Evolutionary conservation across 2,797 vertebrate genomes (phyloP).

Genomic region (Xenentodon cancila): DNA sequence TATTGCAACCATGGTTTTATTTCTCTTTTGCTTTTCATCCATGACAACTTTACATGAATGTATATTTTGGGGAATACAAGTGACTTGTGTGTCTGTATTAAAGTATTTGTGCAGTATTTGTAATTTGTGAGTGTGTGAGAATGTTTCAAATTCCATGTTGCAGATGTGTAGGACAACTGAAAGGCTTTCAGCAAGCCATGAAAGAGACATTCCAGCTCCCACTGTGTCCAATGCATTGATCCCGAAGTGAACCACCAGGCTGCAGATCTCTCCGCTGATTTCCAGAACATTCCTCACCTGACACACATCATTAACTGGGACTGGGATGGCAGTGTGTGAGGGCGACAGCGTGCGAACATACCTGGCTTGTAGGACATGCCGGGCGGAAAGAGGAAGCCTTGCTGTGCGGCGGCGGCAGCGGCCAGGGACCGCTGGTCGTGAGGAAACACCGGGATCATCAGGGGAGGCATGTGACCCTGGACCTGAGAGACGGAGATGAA

Average conservation of each 20-base stretch:
- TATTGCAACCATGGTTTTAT: too few relatives aligned
- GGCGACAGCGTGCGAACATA: slow-evolving; percentile 58
- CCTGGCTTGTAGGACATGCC: slow-evolving; percentile 97
- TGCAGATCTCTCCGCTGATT: slow-evolving; percentile 64
- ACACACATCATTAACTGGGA: slow-evolving; percentile 70
- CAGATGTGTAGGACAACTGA: slow-evolving; percentile 62
- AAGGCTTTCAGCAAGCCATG: slow-evolving; percentile 51
- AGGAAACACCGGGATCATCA: slow-evolving; percentile 99
- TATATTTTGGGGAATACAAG: neutral
- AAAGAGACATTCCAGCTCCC: slow-evolving; percentile 60
- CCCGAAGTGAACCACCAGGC: slow-evolving; percentile 49
- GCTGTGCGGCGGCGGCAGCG: slow-evolving; percentile 93
- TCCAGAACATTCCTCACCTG: slow-evolving; percentile 72
- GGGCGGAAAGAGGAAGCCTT: slow-evolving; percentile 95
- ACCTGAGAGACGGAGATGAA: slow-evolving; percentile 77
- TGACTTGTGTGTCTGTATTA: slow-evolving; percentile 9
- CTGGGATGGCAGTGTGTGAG: slow-evolving; percentile 29
- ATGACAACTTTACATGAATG: too few relatives aligned
- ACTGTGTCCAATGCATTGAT: slow-evolving; percentile 71
- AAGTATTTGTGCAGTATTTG: too few relatives aligned
- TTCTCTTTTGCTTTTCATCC: too few relatives aligned
- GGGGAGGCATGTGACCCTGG: slow-evolving; percentile 97
- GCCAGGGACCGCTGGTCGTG: slow-evolving; percentile 96
- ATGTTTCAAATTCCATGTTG: slow-evolving; percentile 63
- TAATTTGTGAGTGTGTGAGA: slow-evolving; percentile 22